Base-by-base conservation (phyloP, 2,797 vertebrate genomes). In the Onychomys leucogaster region DNA sequence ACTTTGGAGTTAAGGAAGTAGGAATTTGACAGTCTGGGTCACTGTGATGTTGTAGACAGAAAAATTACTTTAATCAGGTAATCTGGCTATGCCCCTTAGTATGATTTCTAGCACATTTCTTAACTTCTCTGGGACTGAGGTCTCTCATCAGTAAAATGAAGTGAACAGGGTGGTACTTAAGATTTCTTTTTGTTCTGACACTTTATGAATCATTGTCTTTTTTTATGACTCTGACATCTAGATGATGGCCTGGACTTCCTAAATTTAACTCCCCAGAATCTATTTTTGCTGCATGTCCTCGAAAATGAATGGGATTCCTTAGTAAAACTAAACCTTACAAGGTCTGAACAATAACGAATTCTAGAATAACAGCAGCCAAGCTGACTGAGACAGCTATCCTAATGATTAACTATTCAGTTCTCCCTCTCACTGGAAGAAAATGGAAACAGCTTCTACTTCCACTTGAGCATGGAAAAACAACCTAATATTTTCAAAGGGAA, bases 271-370 rank as follows among this genome's bases (percentile, higher is more conserved):
- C 17, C 21, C 91, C 85, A 80, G 81, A 96, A 69, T 95, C 96
- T 97, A 98, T 98, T 98, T 97, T 97, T 96, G 89, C 82, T 94
- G 34, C 75, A 71, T 94, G 93, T 90, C 95, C 97, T 96, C 49
- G 61, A 97, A 95, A 98, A 97, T 96, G 96, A 97, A 97, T 97
- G 94, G 94, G 88, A 97, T 96, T 97, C 92, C 93, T 95, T 95
- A 93, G 94, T 94, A 95, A 97, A 96, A 96, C 91, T 89, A 96
- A 97, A 92, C 67, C 59, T 97, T 95, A 94, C 87, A 97, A 92
- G 92, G 90, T 93, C 92, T 96, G 81, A 93, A 81, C 73, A 95
- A 85, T 96, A 96, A 97, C 95, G 92, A 96, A 90, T 86, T 96
- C 93, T 90, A 94, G 96, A 96, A 96, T 97, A 93, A 95, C 11